These are phyloP conservation scores for Mesitornis unicolor DNA, from an alignment of 2,113 vertebrate species.

Conservation along the genomic window DNA sequence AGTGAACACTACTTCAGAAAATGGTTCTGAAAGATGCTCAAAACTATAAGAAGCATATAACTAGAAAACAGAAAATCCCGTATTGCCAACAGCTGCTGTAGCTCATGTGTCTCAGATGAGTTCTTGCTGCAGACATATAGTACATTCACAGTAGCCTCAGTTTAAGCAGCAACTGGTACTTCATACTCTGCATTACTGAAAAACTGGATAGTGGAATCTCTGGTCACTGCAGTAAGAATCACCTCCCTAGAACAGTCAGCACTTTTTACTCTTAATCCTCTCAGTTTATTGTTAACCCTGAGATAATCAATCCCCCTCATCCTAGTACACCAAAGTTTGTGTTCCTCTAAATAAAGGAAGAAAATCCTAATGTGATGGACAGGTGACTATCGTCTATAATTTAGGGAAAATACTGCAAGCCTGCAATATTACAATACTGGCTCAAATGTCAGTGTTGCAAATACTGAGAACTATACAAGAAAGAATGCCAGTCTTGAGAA, in stretches of 20 bases:
- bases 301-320: neutral
- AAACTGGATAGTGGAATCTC: neutral
- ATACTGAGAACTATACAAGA: rapidly evolving
- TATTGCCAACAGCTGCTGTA: neutral
- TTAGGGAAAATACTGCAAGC: neutral
- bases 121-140: neutral
- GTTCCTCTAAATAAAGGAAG: neutral
- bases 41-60: neutral
- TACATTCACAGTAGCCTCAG: neutral
- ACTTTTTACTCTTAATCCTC: neutral
- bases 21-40: neutral
- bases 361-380: neutral
- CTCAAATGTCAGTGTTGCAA: rapidly evolving
- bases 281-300: neutral
- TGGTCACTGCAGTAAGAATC: neutral
- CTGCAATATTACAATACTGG: neutral
- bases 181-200: neutral
- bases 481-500: neutral
- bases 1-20: neutral
- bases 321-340: neutral
- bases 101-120: neutral
- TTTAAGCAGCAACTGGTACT: neutral
- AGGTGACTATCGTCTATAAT: neutral
- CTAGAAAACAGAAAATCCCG: neutral
- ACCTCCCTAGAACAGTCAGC: neutral